These are phyloP conservation scores for Melanostigma gelatinosum DNA, from an alignment of 2,113 vertebrate species.

Conservation along the genomic window DNA sequence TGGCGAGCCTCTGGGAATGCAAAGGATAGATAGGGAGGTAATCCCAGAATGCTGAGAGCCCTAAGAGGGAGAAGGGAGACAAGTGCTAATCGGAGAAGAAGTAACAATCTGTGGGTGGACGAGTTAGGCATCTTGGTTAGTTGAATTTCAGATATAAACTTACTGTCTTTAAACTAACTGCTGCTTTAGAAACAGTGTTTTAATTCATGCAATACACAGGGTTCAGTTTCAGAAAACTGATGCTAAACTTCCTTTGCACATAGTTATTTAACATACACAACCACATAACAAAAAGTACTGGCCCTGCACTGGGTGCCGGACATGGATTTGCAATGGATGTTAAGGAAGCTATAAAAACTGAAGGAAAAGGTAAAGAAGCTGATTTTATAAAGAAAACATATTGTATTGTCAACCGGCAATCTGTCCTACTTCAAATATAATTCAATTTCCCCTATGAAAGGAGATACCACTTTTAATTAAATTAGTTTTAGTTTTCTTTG, in stretches of 20 bases:
- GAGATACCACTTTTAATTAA: conserved; percentile 85
- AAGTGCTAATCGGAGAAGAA: conserved; percentile 62
- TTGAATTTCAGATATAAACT: conserved; percentile 51
- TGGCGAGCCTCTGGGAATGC: conserved; percentile 69
- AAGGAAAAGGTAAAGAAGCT: conserved; percentile 61
- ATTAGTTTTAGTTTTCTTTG: conserved; percentile 81
- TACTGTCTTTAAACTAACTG: conserved; percentile 29
- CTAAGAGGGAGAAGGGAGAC: conserved; percentile 48
- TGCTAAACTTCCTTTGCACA: conserved; percentile 44
- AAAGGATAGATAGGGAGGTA: conserved; percentile 77
- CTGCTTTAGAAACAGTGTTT: conserved; percentile 25
- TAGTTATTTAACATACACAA: conserved; percentile 54
- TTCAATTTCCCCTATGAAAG: conserved; percentile 81
- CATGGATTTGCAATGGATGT: conserved; percentile 58
- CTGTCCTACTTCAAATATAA: conserved; percentile 83
- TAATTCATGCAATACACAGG: conserved; percentile 21
- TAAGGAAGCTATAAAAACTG: conserved; percentile 55
- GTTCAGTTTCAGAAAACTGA: conserved; percentile 15
- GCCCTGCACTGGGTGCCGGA: conserved; percentile 24
- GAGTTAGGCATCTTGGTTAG: conserved; percentile 57
- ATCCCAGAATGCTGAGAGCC: conserved; percentile 74
- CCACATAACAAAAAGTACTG: conserved; percentile 49
- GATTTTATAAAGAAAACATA: conserved; percentile 79
- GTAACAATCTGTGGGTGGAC: conserved; percentile 48
- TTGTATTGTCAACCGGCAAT: conserved; percentile 81